Evolutionary conservation across 1,140 invertebrate species (phyloP).

Genomic region (Diorhabda carinulata): DNA sequence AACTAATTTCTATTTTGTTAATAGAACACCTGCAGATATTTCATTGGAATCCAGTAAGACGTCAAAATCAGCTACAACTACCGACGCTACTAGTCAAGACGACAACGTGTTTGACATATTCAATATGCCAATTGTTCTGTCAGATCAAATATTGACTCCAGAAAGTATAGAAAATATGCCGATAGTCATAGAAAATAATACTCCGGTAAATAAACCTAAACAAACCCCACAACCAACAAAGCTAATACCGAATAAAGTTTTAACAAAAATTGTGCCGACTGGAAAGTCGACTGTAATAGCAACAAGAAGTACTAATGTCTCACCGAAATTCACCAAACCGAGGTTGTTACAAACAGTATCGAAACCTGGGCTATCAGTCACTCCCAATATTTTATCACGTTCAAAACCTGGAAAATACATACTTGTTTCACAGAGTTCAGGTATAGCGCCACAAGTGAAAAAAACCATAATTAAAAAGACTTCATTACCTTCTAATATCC

Average conservation of each 20-base stretch:
- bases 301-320: neutral
- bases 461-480: constrained; percentile 48
- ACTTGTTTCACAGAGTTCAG: constrained; percentile 52
- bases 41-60: too few relatives aligned
- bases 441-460: constrained; percentile 18
- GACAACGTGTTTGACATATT: constrained; percentile 68
- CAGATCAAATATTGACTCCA: constrained; percentile 60
- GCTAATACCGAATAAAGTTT: neutral
- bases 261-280: constrained; percentile 7
- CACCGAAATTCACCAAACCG: neutral
- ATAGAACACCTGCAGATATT: too few relatives aligned
- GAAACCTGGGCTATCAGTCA: neutral
- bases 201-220: too few relatives aligned
- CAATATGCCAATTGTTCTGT: constrained; percentile 68
- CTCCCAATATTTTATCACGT: neutral
- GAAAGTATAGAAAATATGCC: constrained; percentile 63
- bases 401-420: constrained; percentile 57
- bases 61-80: neutral
- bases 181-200: constrained; percentile 49
- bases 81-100: constrained; percentile 37
- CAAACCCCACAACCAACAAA: neutral
- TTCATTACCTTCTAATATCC: constrained; percentile 25
- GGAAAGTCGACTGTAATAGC: neutral
- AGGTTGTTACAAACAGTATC: constrained; percentile 1
- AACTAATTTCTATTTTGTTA: too few relatives aligned